These are phyloP conservation scores for Chrosomus eos DNA, from an alignment of 2,797 vertebrate species.

Conservation along the genomic window DNA sequence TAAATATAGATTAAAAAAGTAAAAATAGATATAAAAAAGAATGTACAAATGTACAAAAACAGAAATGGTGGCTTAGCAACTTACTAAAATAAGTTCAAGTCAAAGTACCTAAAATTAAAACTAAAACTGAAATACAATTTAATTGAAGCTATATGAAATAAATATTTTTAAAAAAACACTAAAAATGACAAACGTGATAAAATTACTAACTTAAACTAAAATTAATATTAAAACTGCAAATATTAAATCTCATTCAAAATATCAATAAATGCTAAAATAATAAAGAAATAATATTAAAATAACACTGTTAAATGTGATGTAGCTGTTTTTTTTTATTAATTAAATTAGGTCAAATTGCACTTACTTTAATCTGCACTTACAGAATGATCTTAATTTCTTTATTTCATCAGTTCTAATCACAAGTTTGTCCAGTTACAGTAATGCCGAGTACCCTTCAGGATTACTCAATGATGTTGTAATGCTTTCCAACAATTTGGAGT, in stretches of 20 bases:
- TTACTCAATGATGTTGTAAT: conserved; percentile 36
- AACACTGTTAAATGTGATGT: no score
- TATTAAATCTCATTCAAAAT: no score
- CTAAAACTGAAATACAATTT: not conserved
- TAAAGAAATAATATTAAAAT: no score
- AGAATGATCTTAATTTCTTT: not conserved
- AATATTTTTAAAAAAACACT: no score
- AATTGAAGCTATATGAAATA: not conserved
- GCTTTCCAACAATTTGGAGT: conserved; percentile 39
- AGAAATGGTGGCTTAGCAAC: not conserved
- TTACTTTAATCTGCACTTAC: no score
- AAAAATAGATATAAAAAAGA: no score
- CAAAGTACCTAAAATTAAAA: not conserved
- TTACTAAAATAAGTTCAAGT: not conserved
- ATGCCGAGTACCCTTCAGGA: not conserved
- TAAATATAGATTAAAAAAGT: not conserved
- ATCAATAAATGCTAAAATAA: no score
- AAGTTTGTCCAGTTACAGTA: conserved; percentile 12
- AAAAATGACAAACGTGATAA: not conserved
- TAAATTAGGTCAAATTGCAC: not conserved
- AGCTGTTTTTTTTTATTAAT: no score
- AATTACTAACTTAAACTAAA: not conserved
- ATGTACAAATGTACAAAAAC: not conserved
- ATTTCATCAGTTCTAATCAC: conserved; percentile 14
- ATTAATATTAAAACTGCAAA: no score